Evolutionary conservation across 2,888 invertebrate genomes (phyloP).

Genomic region (Isoperla grammatica): DNA sequence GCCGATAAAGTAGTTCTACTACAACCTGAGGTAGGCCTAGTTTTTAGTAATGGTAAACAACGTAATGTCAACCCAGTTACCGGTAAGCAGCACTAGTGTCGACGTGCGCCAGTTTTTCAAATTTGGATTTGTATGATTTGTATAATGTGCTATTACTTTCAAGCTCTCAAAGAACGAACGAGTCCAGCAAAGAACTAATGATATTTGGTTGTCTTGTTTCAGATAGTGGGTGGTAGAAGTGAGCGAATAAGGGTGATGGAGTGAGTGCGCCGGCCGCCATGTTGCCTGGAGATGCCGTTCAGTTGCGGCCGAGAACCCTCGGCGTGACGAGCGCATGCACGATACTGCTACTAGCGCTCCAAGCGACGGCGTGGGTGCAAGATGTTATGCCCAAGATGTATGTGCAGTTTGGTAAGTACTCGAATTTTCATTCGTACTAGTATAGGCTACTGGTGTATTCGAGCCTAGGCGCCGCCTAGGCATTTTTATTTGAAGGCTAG

Average conservation of each 20-base stretch:
- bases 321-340: slow-evolving; percentile 31
- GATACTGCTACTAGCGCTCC: slow-evolving; percentile 50
- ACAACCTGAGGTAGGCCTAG: too few relatives aligned
- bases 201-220: slow-evolving; percentile 8
- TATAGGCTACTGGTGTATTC: too few relatives aligned
- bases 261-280: slow-evolving; percentile 23
- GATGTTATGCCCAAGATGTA: slow-evolving; percentile 64
- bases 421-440: too few relatives aligned
- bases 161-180: not conserved
- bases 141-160: not conserved
- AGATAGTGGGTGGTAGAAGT: slow-evolving; percentile 12
- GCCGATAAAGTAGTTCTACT: too few relatives aligned
- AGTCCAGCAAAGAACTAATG: too few relatives aligned
- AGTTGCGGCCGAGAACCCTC: slow-evolving; percentile 8
- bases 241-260: slow-evolving; percentile 16
- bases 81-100: too few relatives aligned
- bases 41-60: too few relatives aligned
- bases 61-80: too few relatives aligned
- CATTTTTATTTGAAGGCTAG: too few relatives aligned
- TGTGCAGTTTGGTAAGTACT: slow-evolving; percentile 56
- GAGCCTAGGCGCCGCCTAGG: too few relatives aligned
- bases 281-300: slow-evolving; percentile 20
- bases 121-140: too few relatives aligned
- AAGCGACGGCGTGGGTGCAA: slow-evolving; percentile 64
- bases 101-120: too few relatives aligned